These are phyloP conservation scores for Cinclus cinclus DNA, from an alignment of 2,113 vertebrate genomes.

Conservation along the genomic window DNA sequence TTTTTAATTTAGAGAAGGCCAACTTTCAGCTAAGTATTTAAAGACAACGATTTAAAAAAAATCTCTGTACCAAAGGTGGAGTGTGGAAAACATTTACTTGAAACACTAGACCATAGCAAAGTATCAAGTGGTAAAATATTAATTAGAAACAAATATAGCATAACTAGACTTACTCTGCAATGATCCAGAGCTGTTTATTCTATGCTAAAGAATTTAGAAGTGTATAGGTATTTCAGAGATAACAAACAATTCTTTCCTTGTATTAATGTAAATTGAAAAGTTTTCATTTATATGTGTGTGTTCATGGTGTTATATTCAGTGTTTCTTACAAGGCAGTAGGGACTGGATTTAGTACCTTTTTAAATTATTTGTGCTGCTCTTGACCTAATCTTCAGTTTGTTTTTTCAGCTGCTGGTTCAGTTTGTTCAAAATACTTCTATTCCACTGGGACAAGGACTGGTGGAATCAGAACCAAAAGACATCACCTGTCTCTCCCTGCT, in stretches of 20 bases:
- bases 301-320: neutral
- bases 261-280: neutral
- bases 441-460: slow-evolving; percentile 89
- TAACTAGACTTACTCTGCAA: neutral
- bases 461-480: slow-evolving; percentile 88
- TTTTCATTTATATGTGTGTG: neutral
- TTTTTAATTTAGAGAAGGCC: neutral
- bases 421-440: slow-evolving; percentile 99
- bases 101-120: neutral
- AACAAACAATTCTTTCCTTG: neutral
- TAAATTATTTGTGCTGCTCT: neutral
- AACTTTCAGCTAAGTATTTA: neutral
- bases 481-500: slow-evolving; percentile 88
- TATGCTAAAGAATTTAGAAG: neutral
- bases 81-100: neutral
- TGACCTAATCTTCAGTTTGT: slow-evolving; percentile 46
- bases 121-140: neutral
- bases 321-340: neutral
- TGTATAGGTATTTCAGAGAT: neutral
- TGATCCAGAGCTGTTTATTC: neutral
- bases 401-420: slow-evolving; percentile 93
- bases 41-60: neutral
- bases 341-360: neutral
- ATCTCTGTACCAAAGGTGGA: neutral
- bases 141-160: neutral